Evolutionary conservation across 2,797 vertebrate genomes (phyloP).

Genomic region (Gephyroberyx darwinii): DNA sequence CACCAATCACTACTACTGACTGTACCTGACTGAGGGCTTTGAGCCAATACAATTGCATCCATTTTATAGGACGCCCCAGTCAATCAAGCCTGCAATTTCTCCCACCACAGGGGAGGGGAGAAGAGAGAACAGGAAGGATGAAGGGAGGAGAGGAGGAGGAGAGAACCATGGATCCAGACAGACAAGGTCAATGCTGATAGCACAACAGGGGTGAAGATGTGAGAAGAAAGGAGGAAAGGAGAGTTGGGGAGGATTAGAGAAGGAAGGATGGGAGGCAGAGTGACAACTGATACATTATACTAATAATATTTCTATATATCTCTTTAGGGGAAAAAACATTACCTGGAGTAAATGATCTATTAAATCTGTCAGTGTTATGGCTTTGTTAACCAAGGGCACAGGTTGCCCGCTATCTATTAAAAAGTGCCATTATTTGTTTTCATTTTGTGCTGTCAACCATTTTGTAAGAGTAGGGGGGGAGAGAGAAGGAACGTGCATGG

Average conservation of each 20-base stretch:
- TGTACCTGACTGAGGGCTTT: constrained; percentile 37
- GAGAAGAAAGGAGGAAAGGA: constrained; percentile 17
- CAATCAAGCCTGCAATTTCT: constrained; percentile 55
- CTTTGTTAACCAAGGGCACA: not conserved
- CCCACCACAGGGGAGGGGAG: constrained; percentile 29
- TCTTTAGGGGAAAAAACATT: not conserved
- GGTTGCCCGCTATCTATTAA: too few species aligned
- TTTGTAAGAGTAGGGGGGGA: not conserved
- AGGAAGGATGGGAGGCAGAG: not conserved
- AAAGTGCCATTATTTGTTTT: not conserved
- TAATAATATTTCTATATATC: not conserved
- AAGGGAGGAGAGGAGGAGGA: constrained; percentile 11
- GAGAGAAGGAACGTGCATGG: constrained; percentile 6
- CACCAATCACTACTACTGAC: constrained; percentile 6
- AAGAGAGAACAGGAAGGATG: constrained; percentile 22
- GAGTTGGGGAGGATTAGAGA: not conserved
- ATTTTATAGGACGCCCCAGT: constrained; percentile 63
- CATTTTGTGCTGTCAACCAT: not conserved
- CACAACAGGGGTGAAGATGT: constrained; percentile 33
- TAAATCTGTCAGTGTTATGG: not conserved
- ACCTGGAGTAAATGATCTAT: not conserved
- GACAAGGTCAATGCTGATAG: constrained; percentile 46
- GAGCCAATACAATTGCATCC: constrained; percentile 43
- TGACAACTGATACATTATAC: too few species aligned
- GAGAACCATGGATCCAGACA: constrained; percentile 17